Percentiles rank a stretch among this genome's conserved stretches.
phyloP scores from a whole-genome alignment of 2,888 invertebrate genomes.

The Sesamia inferens region DNA sequence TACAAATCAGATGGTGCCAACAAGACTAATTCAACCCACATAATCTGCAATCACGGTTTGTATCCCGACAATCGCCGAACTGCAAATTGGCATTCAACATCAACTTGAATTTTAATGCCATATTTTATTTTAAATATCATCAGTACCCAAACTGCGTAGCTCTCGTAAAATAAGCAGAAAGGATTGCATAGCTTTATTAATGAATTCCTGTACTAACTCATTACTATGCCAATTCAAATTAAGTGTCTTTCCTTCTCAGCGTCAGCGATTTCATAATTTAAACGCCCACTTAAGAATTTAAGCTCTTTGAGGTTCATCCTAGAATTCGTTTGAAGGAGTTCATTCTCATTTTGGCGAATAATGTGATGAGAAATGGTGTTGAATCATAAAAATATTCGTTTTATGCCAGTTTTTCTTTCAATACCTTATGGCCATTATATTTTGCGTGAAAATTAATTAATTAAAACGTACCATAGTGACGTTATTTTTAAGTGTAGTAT shows the following conservation, averaged over 20 bases:
- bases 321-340: conserved; percentile 32
- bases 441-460: conserved; percentile 41
- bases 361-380: conserved; percentile 11
- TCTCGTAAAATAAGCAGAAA: conserved; percentile 55
- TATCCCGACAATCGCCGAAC: conserved; percentile 63
- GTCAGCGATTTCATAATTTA: conserved; percentile 60
- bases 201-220: conserved; percentile 59
- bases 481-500: conserved; percentile 55
- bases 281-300: conserved; percentile 53
- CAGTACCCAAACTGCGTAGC: conserved; percentile 36
- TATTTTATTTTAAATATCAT: conserved; percentile 57
- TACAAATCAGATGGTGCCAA: conserved; percentile 84
- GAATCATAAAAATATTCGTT: not conserved
- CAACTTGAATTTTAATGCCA: conserved; percentile 59
- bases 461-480: conserved; percentile 27
- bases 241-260: conserved; percentile 52
- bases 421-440: conserved; percentile 13
- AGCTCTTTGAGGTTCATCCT: conserved; percentile 36
- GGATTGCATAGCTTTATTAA: conserved; percentile 56
- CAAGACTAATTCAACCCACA: conserved; percentile 75
- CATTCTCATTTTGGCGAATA: conserved; percentile 16
- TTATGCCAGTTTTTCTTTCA: conserved; percentile 14
- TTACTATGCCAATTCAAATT: conserved; percentile 57
- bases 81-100: conserved; percentile 63
- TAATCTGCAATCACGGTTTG: conserved; percentile 63